Conservation (phyloP, 92 coral and sea anemone genomes). For the Scolanthus callimorphus region DNA sequence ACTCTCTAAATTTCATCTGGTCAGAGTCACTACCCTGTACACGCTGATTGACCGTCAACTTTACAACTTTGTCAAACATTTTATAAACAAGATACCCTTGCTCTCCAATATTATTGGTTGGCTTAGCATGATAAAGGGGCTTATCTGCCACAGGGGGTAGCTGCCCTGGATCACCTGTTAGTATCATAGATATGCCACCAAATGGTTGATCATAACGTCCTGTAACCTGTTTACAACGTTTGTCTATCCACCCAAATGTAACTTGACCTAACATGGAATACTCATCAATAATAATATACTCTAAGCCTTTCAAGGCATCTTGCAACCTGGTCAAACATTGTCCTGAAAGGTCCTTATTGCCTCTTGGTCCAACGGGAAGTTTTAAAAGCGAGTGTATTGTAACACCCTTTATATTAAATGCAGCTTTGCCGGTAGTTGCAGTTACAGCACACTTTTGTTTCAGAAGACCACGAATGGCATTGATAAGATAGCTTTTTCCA, state of each 20-base stretch:
- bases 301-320: slow-evolving; percentile 18
- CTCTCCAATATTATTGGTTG: slow-evolving; percentile 28
- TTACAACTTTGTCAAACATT: slow-evolving; percentile 30
- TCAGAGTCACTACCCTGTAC: slow-evolving; percentile 42
- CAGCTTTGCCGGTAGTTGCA: slow-evolving; percentile 35
- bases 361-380: slow-evolving; percentile 55
- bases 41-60: slow-evolving; percentile 19
- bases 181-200: slow-evolving; percentile 29
- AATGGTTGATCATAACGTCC: slow-evolving; percentile 17
- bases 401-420: slow-evolving; percentile 25
- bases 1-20: slow-evolving; percentile 34
- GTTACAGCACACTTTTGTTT: slow-evolving; percentile 19
- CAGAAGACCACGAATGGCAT: slow-evolving; percentile 24
- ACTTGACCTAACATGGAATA: slow-evolving; percentile 48
- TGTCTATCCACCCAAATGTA: slow-evolving; percentile 29
- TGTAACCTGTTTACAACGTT: slow-evolving; percentile 24
- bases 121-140: slow-evolving; percentile 36
- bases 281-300: slow-evolving; percentile 43
- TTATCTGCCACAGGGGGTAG: slow-evolving; percentile 42
- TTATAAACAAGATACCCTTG: slow-evolving; percentile 35
- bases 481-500: slow-evolving; percentile 32
- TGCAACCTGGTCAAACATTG: slow-evolving; percentile 28
- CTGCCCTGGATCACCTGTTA: slow-evolving; percentile 41
- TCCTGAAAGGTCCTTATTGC: slow-evolving; percentile 33
- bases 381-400: slow-evolving; percentile 47